These are phyloP conservation scores for Agelaius phoeniceus DNA, from an alignment of 2,113 vertebrate genomes.

Conservation along the genomic window DNA sequence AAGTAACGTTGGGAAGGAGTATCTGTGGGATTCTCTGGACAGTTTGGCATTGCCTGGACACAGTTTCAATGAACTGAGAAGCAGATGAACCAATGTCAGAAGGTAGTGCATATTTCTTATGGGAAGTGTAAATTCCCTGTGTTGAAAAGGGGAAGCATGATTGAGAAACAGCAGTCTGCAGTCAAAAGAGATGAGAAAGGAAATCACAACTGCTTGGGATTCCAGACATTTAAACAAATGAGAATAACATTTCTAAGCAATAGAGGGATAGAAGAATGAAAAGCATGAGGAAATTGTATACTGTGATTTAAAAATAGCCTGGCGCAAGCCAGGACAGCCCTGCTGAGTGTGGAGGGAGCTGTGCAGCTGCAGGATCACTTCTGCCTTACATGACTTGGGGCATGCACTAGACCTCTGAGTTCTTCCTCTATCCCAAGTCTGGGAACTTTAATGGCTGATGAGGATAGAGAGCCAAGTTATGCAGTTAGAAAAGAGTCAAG, in stretches of 20 bases:
- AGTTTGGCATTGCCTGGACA: background rate
- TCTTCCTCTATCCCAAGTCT: background rate
- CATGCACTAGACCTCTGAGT: fast-evolving
- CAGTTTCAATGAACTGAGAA: background rate
- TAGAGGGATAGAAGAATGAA: constrained; percentile 18
- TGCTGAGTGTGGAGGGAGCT: background rate
- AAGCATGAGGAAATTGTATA: constrained; percentile 51
- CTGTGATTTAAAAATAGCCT: constrained; percentile 55
- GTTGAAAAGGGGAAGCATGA: background rate
- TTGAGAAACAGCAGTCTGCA: background rate
- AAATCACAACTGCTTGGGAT: constrained; percentile 4
- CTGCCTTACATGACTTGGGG: constrained; percentile 7
- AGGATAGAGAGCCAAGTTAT: background rate
- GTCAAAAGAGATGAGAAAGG: background rate
- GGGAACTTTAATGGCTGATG: background rate
- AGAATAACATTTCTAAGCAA: constrained; percentile 36
- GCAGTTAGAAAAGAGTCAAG: background rate
- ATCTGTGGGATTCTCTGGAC: background rate
- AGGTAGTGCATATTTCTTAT: background rate
- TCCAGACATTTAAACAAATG: constrained; percentile 35
- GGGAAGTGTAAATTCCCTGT: background rate
- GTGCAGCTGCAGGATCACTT: background rate
- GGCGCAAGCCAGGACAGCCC: background rate
- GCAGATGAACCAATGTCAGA: background rate
- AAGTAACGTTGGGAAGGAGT: background rate